Evolutionary conservation across 2,113 vertebrate species (phyloP).

Genomic region (Psittacula cyanocephala): DNA sequence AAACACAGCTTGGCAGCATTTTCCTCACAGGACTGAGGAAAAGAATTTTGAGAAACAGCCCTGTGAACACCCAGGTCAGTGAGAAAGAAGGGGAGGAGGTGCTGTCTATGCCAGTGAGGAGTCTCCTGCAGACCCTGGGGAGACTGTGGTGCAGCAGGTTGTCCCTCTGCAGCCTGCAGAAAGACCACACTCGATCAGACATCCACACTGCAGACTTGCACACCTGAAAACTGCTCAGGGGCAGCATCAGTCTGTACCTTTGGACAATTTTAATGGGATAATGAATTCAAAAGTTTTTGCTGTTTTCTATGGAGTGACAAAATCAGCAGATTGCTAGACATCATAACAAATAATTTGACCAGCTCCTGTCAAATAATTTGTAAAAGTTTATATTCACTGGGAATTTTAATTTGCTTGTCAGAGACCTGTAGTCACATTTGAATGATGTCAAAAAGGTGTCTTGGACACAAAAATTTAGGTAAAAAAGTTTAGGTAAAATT

Average conservation of each 20-base stretch:
- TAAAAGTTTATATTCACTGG: neutral
- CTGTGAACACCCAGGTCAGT: neutral
- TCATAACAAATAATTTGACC: neutral
- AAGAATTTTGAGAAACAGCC: neutral
- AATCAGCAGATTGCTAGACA: neutral
- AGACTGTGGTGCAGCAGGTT: accelerated
- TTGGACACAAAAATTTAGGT: neutral
- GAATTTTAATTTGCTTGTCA: neutral
- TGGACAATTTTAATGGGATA: neutral
- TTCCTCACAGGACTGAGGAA: neutral
- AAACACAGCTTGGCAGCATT: accelerated
- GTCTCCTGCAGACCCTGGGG: accelerated
- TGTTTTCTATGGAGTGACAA: neutral
- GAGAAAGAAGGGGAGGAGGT: neutral
- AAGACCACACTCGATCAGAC: accelerated
- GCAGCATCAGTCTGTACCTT: neutral
- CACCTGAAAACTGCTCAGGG: neutral
- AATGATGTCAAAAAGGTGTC: neutral
- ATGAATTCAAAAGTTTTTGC: neutral
- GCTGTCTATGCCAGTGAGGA: neutral
- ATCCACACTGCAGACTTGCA: accelerated
- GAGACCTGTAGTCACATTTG: neutral
- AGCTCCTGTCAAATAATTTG: neutral
- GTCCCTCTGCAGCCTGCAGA: neutral
- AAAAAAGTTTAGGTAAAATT: neutral